A percentile compares a stretch with the other conserved stretches of the same genome.
Evolutionary conservation across 2,888 invertebrate genomes (phyloP).

Genomic region (Cheilosia scutellata): DNA sequence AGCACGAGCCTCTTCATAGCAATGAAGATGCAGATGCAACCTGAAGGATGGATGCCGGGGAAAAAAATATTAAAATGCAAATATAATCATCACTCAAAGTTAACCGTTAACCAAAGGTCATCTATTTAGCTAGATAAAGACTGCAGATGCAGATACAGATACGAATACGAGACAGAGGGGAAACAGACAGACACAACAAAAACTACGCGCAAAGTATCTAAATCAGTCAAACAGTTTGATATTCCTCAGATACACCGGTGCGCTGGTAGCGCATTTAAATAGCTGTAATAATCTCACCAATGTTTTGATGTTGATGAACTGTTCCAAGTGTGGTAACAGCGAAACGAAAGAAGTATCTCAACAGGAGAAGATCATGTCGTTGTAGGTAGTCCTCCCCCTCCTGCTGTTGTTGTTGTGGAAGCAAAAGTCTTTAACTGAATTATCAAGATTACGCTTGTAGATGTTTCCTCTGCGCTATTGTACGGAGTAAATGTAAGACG

Average conservation of each 20-base stretch:
- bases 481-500: slow-evolving; percentile 27
- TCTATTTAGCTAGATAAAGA: slow-evolving; percentile 65
- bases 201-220: slow-evolving; percentile 65
- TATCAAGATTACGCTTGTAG: slow-evolving; percentile 65
- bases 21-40: slow-evolving; percentile 4
- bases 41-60: not conserved
- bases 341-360: slow-evolving; percentile 57
- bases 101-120: slow-evolving; percentile 74
- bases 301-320: slow-evolving; percentile 75
- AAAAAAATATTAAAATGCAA: slow-evolving; percentile 65
- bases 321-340: slow-evolving; percentile 25
- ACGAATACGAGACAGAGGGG: slow-evolving; percentile 1
- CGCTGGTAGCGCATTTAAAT: slow-evolving; percentile 56
- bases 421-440: slow-evolving; percentile 66
- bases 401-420: slow-evolving; percentile 16
- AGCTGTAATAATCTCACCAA: slow-evolving; percentile 74
- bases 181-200: slow-evolving; percentile 29
- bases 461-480: not conserved
- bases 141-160: slow-evolving; percentile 1
- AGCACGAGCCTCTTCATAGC: slow-evolving; percentile 39
- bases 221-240: slow-evolving; percentile 74
- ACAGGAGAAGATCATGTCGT: slow-evolving; percentile 68
- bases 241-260: slow-evolving; percentile 30
- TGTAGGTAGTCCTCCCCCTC: slow-evolving; percentile 26
- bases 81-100: slow-evolving; percentile 74